Conservation (phyloP, 2,113 vertebrate species). For the Ophthalmolycus amberensis region DNA sequence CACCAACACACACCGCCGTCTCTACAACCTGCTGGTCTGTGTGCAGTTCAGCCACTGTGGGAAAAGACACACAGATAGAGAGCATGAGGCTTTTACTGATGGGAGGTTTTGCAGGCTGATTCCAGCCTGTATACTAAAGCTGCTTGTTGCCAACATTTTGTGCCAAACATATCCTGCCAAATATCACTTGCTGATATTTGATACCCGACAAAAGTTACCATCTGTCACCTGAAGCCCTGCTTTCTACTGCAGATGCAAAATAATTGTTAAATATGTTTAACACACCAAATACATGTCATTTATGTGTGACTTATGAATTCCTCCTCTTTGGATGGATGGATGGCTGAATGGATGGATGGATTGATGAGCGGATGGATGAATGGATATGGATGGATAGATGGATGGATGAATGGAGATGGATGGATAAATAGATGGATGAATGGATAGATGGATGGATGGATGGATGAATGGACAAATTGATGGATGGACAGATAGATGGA, state of each 20-base stretch:
- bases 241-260: background rate
- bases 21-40: slow-evolving; percentile 10
- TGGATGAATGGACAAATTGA: too few relatives aligned
- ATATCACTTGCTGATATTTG: background rate
- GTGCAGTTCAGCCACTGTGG: slow-evolving; percentile 16
- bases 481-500: too few relatives aligned
- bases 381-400: too few relatives aligned
- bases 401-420: too few relatives aligned
- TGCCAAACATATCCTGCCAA: background rate
- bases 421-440: too few relatives aligned
- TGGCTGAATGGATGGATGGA: background rate
- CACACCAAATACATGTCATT: background rate
- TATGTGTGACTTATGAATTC: background rate
- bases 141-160: background rate
- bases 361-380: background rate
- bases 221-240: background rate
- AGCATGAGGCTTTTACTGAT: background rate
- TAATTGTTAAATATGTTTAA: background rate
- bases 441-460: too few relatives aligned
- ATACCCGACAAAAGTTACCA: background rate
- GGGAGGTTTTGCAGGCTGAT: background rate
- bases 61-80: background rate
- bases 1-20: slow-evolving; percentile 36
- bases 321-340: background rate
- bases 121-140: background rate